Percentiles rank a stretch among this genome's conserved stretches.
Conservation (phyloP, 2,113 vertebrate species). For the Mirounga angustirostris region DNA sequence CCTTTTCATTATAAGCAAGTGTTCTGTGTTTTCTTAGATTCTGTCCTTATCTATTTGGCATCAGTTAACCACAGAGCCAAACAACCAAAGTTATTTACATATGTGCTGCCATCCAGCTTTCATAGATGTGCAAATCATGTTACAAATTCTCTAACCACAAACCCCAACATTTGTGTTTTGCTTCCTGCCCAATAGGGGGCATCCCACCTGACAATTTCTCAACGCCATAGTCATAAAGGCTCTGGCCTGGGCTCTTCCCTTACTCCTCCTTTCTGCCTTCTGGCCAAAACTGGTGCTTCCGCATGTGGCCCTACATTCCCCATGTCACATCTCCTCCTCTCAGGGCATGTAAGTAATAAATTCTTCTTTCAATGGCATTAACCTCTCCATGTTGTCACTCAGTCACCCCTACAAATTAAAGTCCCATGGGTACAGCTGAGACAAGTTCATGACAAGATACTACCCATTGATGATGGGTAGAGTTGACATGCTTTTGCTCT, state of each 20-base stretch:
- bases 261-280: not conserved
- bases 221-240: too few species aligned
- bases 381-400: not conserved
- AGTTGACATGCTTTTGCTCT: not conserved
- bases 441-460: not conserved
- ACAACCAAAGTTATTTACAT: not conserved
- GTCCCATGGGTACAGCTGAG: not conserved
- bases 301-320: accelerated
- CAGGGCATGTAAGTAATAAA: not conserved
- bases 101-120: not conserved
- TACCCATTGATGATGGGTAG: not conserved
- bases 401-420: not conserved
- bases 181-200: not conserved
- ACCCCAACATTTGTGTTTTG: not conserved
- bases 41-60: not conserved
- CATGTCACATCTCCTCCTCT: not conserved
- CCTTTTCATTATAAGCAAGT: not conserved
- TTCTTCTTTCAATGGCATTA: not conserved
- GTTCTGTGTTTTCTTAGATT: not conserved
- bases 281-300: not conserved
- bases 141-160: not conserved
- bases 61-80: not conserved
- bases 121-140: not conserved
- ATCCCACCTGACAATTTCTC: not conserved
- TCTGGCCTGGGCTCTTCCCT: not conserved